These are phyloP conservation scores for Aphelenchoides bicaudatus DNA, from an alignment of 2,888 invertebrate genomes.

Conservation along the genomic window DNA sequence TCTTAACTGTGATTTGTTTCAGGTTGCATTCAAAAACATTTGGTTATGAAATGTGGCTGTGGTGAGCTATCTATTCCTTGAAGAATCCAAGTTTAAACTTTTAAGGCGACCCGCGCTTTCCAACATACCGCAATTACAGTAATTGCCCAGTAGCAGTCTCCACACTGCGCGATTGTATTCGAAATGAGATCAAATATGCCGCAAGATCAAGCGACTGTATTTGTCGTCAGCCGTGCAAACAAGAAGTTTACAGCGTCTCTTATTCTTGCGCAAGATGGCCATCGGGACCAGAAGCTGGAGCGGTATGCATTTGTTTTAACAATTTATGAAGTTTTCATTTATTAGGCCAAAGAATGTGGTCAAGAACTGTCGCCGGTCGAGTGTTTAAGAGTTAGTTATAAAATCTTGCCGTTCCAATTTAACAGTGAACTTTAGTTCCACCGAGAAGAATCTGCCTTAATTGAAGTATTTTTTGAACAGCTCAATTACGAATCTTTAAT, in stretches of 20 bases:
- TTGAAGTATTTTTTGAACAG: slow-evolving; percentile 57
- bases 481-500: slow-evolving; percentile 54
- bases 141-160: slow-evolving; percentile 56
- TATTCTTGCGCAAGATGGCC: slow-evolving; percentile 44
- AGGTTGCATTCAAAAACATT: slow-evolving; percentile 49
- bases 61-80: slow-evolving; percentile 24
- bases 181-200: slow-evolving; percentile 42
- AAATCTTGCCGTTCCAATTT: no score
- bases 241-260: slow-evolving; percentile 16
- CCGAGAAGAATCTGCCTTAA: slow-evolving; percentile 45
- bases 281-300: slow-evolving; percentile 17
- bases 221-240: slow-evolving; percentile 56
- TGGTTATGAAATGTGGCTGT: slow-evolving; percentile 50
- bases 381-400: no score
- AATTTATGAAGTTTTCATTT: slow-evolving; percentile 35
- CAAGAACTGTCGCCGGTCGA: slow-evolving; percentile 41
- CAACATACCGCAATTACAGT: slow-evolving; percentile 37
- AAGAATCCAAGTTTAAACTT: not conserved
- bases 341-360: slow-evolving; percentile 46
- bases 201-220: slow-evolving; percentile 41
- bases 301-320: not conserved
- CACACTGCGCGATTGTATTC: slow-evolving; percentile 46
- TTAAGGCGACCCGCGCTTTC: slow-evolving; percentile 54
- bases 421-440: no score
- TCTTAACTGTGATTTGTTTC: slow-evolving; percentile 58